These are phyloP conservation scores for Protonibea diacanthus DNA, from an alignment of 2,797 vertebrate genomes.

Conservation along the genomic window DNA sequence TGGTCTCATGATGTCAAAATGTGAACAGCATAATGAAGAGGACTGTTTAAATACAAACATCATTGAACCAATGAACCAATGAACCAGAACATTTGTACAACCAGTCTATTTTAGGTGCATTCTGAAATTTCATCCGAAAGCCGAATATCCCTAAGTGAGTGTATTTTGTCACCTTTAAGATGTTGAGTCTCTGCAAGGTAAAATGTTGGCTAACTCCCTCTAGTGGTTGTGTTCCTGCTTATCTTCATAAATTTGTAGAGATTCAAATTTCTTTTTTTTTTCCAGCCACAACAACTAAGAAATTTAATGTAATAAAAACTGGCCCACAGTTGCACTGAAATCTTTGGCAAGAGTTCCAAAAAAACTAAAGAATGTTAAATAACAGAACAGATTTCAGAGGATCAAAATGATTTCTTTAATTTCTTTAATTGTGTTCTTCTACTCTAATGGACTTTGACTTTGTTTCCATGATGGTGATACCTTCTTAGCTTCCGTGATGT, in stretches of 20 bases:
- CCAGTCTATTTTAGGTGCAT: too few relatives aligned
- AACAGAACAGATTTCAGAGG: neutral
- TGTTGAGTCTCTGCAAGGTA: neutral
- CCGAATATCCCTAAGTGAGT: too few relatives aligned
- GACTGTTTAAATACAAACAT: too few relatives aligned
- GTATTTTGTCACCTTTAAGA: neutral
- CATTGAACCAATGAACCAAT: too few relatives aligned
- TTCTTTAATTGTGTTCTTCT: slow-evolving; percentile 2
- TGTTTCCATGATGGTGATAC: slow-evolving; percentile 77
- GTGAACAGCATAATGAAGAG: too few relatives aligned
- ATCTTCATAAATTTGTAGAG: neutral
- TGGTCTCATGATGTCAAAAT: too few relatives aligned
- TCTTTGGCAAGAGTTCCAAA: neutral
- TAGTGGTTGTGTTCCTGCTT: slow-evolving; percentile 20
- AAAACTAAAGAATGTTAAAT: neutral
- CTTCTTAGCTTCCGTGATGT: slow-evolving; percentile 94
- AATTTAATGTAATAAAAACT: too few relatives aligned
- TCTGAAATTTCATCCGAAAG: too few relatives aligned
- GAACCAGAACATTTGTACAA: too few relatives aligned
- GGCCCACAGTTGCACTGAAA: too few relatives aligned
- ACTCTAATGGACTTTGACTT: neutral
- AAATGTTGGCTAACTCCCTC: slow-evolving; percentile 30
- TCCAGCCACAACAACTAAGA: neutral
- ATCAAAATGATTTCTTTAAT: neutral
- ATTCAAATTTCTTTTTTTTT: neutral